Conservation (phyloP, 2,113 vertebrate species). For the Prochilodus magdalenae region DNA sequence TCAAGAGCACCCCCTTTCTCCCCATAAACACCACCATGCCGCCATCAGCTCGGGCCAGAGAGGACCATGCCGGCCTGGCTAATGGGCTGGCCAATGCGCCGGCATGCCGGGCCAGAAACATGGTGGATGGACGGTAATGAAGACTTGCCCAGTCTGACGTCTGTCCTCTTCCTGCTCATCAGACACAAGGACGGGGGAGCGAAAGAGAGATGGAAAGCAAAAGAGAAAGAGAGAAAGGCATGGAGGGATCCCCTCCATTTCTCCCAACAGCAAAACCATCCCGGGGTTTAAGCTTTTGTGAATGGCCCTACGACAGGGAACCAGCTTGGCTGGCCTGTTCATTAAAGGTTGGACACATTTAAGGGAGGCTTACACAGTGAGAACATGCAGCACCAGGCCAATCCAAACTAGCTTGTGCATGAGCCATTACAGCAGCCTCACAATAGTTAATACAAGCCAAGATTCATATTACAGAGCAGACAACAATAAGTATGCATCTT, state of each 20-base stretch:
- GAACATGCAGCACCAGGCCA: constrained; percentile 23
- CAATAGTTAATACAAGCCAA: constrained; percentile 31
- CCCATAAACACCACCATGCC: constrained; percentile 29
- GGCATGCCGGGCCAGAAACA: constrained; percentile 69
- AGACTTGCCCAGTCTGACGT: constrained; percentile 61
- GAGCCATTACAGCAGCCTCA: constrained; percentile 37
- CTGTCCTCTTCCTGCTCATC: constrained; percentile 52
- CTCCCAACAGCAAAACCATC: constrained; percentile 16
- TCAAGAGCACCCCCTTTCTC: constrained; percentile 48
- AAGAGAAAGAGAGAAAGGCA: background rate
- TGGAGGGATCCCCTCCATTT: constrained; percentile 25
- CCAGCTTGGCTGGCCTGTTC: constrained; percentile 39
- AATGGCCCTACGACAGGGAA: constrained; percentile 27
- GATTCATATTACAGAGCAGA: constrained; percentile 8
- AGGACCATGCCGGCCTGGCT: constrained; percentile 49
- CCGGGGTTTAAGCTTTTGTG: constrained; percentile 18
- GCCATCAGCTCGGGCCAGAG: constrained; percentile 29
- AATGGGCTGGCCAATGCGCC: constrained; percentile 71
- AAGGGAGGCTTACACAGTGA: constrained; percentile 27
- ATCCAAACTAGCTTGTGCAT: background rate
- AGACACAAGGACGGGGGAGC: constrained; percentile 37
- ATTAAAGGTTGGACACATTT: constrained; percentile 43
- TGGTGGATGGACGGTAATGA: constrained; percentile 71
- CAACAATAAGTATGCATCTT: constrained; percentile 19
- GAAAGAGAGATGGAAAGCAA: background rate